Conservation (phyloP, 2,113 vertebrate genomes). For the Eudyptes chrysolophus region DNA sequence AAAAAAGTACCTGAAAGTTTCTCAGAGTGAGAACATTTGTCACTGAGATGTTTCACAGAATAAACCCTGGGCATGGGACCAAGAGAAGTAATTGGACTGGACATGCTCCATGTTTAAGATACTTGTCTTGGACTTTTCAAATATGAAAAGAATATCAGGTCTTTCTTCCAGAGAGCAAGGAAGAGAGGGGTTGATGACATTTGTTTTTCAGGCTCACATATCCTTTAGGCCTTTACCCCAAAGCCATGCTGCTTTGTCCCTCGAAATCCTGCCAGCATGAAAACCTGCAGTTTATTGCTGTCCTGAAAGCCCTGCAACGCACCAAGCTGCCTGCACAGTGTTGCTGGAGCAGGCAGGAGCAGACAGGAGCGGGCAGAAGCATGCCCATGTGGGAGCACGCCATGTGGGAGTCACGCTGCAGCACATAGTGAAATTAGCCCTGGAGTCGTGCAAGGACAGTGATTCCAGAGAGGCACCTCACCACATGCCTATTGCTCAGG, state of each 20-base stretch:
- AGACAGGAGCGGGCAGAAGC: not conserved
- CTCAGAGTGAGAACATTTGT: constrained; percentile 63
- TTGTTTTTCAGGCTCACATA: not conserved
- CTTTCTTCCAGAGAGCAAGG: not conserved
- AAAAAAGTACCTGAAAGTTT: constrained; percentile 62
- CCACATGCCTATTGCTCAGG: not conserved
- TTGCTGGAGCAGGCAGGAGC: not conserved
- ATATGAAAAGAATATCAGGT: constrained; percentile 3
- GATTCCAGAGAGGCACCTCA: not conserved
- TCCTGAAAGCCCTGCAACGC: not conserved
- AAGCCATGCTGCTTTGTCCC: not conserved
- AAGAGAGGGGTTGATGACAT: not conserved
- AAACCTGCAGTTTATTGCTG: not conserved
- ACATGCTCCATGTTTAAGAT: constrained; percentile 45
- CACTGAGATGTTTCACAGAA: constrained; percentile 66
- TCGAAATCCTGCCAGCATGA: not conserved
- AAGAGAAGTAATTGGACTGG: constrained; percentile 70
- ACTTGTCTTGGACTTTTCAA: constrained; percentile 18
- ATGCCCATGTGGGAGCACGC: not conserved
- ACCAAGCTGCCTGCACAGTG: not conserved
- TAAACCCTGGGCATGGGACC: constrained; percentile 60
- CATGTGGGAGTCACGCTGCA: not conserved
- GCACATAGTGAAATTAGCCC: not conserved
- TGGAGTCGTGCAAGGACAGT: not conserved
- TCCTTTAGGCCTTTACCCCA: not conserved